Evolutionary conservation across 64 coral and sea anemone species (phyloP).

Genomic region (Stylophora pistillata): DNA sequence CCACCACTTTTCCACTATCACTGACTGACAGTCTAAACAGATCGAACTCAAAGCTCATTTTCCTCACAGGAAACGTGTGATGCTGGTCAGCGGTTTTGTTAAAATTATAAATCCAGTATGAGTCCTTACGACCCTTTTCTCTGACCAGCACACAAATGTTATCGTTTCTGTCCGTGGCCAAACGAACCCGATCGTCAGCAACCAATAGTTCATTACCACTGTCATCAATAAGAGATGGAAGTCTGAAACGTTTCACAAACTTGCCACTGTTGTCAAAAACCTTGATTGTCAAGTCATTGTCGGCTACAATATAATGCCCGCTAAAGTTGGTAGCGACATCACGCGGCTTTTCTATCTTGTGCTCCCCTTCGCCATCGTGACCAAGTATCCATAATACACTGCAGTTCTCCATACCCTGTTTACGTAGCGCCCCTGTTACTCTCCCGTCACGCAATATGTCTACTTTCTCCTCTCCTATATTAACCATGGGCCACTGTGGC

Average conservation of each 20-base stretch:
- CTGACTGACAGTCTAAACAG: too few species aligned
- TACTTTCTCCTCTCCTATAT: background rate
- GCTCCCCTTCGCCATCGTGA: too few species aligned
- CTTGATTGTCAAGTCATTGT: background rate
- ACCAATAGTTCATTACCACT: background rate
- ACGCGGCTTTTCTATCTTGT: too few species aligned
- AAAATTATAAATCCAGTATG: background rate
- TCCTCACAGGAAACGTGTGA: conserved; percentile 6
- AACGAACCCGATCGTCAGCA: background rate
- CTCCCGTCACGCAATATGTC: conserved; percentile 5
- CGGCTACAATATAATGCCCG: too few species aligned
- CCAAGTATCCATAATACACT: too few species aligned
- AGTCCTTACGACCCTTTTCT: background rate
- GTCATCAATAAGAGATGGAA: background rate
- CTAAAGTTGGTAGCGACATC: too few species aligned
- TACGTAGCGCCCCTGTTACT: background rate
- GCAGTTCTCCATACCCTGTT: background rate
- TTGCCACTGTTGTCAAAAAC: conserved; percentile 34
- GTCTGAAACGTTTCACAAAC: background rate
- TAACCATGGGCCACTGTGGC: conserved; percentile 28
- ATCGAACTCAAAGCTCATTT: too few species aligned
- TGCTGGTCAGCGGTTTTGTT: background rate
- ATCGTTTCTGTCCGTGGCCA: conserved; percentile 20
- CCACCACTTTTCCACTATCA: background rate
- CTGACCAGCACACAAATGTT: conserved; percentile 1